Evolutionary conservation across 2,888 invertebrate genomes (phyloP), one percentile per base, ranked within the genome.

Genomic region (Drosophila maculinotata): DNA sequence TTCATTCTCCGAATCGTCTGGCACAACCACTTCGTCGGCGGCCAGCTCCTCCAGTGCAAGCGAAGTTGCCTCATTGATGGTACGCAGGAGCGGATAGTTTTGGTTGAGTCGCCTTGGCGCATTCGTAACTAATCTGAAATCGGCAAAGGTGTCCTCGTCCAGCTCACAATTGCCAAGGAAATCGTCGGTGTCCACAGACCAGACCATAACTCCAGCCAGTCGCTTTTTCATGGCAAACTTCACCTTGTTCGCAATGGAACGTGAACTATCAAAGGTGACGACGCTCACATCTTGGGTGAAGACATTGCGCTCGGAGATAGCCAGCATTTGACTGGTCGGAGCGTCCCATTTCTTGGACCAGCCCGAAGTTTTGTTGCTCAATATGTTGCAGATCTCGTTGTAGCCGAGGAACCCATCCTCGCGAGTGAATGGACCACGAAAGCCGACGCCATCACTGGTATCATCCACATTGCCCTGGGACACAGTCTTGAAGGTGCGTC

Each of bases 101-200:
- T 89, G 79, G 63, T 83, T 90, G 1, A 88, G 69, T n/a, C 91
- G 76, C 23, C 87, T 75, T 3, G 92, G 91, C 4, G 62, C 56
- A 28, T 49, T 4, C 9, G 41, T 68, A 0, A 82, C 74, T 12
- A 75, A 52, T 69, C 79, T 75, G 67, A 93, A 93, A 84, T 94
- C 94, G 0, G 91, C 84, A 69, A 92, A 94, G 0, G 92, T 91
- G 41, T 93, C 92, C 0, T 87, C 77, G 35, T 93, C 93, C 1
- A 91, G 89, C 0, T 90, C 89, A 68, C 97, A 97, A 44, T 93
- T 93, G 0, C 96, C 96, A 17, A 92, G 92, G 90, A 97, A 97
- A 91, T 97, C 97, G 73, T 97, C 97, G 0, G 96, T 97, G 89
- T 97, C 97, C 31, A 97, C 94, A 31, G 96, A 96, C 97, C 97